A percentile compares a stretch with the other conserved stretches of the same genome.
Conservation (phyloP, 2,113 vertebrate species). For the Aldabrachelys gigantea region DNA sequence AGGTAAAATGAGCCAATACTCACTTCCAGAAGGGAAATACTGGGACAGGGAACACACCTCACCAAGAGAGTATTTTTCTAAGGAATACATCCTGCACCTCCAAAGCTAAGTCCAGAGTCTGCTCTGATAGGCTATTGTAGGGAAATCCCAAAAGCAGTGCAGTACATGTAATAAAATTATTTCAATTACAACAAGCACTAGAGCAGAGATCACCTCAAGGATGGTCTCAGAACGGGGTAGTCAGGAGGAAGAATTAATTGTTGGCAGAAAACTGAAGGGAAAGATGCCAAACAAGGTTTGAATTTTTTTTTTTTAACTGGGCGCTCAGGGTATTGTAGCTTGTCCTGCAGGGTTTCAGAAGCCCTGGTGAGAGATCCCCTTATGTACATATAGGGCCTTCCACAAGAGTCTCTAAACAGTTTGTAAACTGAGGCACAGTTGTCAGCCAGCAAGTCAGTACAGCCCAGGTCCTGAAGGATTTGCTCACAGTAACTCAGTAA, state of each 20-base stretch:
- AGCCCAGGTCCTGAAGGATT: not conserved
- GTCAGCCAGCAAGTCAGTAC: rapidly evolving
- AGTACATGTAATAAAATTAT: rapidly evolving
- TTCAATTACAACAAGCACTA: not conserved
- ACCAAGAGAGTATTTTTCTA: not conserved
- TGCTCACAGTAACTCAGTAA: not conserved
- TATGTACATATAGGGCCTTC: not conserved
- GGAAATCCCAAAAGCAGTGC: not conserved
- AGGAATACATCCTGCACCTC: not conserved
- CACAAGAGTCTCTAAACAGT: rapidly evolving
- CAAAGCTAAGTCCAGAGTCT: not conserved
- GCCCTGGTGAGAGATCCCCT: too few relatives aligned
- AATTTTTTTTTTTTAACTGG: not conserved
- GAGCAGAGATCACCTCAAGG: not conserved
- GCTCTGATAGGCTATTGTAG: rapidly evolving
- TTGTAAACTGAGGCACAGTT: not conserved
- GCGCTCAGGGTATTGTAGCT: not conserved
- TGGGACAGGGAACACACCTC: slow-evolving; percentile 47
- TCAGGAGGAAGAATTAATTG: not conserved
- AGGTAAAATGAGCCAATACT: not conserved
- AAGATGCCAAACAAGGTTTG: rapidly evolving
- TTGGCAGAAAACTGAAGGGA: not conserved
- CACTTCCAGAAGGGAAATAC: rapidly evolving
- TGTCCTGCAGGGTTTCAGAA: not conserved
- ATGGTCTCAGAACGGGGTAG: rapidly evolving